Percentiles rank a stretch among this genome's conserved stretches.
These are phyloP conservation scores for Sclerodermus sp. DNA, from an alignment of 2,888 invertebrate genomes.

Conservation along the genomic window DNA sequence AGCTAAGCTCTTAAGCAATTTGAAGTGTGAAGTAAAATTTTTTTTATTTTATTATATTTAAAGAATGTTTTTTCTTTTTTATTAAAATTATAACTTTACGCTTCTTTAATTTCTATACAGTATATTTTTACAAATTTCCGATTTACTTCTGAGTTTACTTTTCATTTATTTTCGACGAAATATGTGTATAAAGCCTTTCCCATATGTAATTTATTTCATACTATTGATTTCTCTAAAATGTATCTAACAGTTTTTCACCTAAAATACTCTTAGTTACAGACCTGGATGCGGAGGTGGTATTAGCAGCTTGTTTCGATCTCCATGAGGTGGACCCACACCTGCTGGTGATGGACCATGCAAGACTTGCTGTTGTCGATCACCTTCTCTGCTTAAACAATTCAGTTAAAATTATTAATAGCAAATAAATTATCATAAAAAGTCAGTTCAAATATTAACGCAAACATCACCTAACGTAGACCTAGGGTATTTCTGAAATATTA, in stretches of 20 bases:
- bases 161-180: not conserved
- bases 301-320: conserved; percentile 55
- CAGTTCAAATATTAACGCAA: conserved; percentile 34
- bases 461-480: conserved; percentile 37
- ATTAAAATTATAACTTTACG: too few relatives aligned
- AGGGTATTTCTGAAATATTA: conserved; percentile 41
- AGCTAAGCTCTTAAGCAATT: too few relatives aligned
- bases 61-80: too few relatives aligned
- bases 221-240: conserved; percentile 16
- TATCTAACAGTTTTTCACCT: conserved; percentile 44
- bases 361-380: conserved; percentile 50
- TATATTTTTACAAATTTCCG: too few relatives aligned
- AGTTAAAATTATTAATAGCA: conserved; percentile 48
- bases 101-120: too few relatives aligned
- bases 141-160: not conserved
- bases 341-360: conserved; percentile 46
- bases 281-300: conserved; percentile 56
- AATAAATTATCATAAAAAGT: conserved; percentile 21
- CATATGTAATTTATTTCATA: not conserved
- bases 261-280: conserved; percentile 57
- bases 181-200: not conserved
- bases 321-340: conserved; percentile 45
- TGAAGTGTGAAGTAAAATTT: too few relatives aligned
- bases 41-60: too few relatives aligned
- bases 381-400: conserved; percentile 57